phyloP scores from a whole-genome alignment of 1,140 invertebrate species.

The Heliconius nattereri region DNA sequence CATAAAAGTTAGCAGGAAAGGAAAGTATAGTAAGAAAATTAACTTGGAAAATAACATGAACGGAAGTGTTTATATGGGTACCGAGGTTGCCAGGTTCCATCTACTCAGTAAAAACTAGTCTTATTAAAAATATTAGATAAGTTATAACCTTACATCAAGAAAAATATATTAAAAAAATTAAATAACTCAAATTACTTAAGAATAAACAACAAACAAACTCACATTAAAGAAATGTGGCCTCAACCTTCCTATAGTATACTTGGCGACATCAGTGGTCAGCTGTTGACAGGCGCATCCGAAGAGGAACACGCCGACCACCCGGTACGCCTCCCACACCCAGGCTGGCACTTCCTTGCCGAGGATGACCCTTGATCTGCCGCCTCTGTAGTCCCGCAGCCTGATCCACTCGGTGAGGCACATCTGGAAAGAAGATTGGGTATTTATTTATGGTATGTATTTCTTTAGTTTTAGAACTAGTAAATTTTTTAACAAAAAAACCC shows the following conservation, averaged over 20 bases:
- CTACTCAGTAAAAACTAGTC: too few relatives aligned
- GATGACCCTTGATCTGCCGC: slow-evolving; percentile 70
- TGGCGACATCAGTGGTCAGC: slow-evolving; percentile 93
- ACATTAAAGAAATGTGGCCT: slow-evolving; percentile 94
- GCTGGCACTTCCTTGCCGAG: slow-evolving; percentile 84
- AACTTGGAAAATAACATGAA: not conserved
- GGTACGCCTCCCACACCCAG: slow-evolving; percentile 88
- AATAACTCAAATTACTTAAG: not conserved
- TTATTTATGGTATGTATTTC: too few relatives aligned
- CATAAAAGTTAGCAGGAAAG: not conserved
- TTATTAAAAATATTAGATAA: too few relatives aligned
- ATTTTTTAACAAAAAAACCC: too few relatives aligned
- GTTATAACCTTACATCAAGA: too few relatives aligned
- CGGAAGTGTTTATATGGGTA: too few relatives aligned
- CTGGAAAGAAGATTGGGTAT: slow-evolving; percentile 60
- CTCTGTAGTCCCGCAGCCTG: slow-evolving; percentile 76
- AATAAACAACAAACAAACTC: slow-evolving; percentile 53
- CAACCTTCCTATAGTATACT: slow-evolving; percentile 94
- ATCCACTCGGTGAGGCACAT: slow-evolving; percentile 85
- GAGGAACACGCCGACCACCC: slow-evolving; percentile 88
- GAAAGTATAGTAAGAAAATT: not conserved
- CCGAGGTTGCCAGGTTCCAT: too few relatives aligned
- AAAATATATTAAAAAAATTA: not conserved
- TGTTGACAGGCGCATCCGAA: slow-evolving; percentile 93
- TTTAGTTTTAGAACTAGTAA: too few relatives aligned